Conservation (phyloP, 2,113 vertebrate species). For the Myrmophylax atrothorax region DNA sequence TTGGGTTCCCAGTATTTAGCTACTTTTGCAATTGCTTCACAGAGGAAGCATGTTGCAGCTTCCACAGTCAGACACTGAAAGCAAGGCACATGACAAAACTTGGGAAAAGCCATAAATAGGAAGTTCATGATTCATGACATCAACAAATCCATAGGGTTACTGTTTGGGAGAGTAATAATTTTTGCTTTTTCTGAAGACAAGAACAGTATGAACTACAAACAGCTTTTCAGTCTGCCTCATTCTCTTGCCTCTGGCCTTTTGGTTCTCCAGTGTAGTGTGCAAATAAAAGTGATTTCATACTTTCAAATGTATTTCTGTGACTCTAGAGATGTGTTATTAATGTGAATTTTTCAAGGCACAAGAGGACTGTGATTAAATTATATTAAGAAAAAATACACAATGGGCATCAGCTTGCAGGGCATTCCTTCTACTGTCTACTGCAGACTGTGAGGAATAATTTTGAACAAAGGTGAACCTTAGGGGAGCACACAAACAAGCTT, state of each 20-base stretch:
- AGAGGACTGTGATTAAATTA: not conserved
- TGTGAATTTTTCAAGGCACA: not conserved
- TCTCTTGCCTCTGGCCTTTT: slow-evolving; percentile 10
- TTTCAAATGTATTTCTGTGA: not conserved
- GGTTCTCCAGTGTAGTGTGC: not conserved
- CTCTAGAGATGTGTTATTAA: not conserved
- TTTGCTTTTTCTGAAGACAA: slow-evolving; percentile 12
- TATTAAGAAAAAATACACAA: not conserved
- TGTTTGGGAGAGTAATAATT: not conserved
- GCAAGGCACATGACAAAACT: not conserved
- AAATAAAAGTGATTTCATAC: slow-evolving; percentile 20
- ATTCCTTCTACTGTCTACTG: not conserved
- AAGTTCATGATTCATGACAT: not conserved
- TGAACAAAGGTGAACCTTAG: not conserved
- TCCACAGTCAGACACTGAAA: not conserved
- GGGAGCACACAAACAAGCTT: not conserved
- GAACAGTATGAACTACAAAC: not conserved
- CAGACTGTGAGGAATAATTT: not conserved
- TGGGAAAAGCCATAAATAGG: not conserved
- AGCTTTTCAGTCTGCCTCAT: not conserved
- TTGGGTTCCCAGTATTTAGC: not conserved
- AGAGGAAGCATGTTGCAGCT: not conserved
- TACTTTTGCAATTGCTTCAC: not conserved
- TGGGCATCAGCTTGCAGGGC: not conserved
- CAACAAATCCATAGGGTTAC: not conserved